Evolutionary conservation across 35 echinoderm and acorn worm species (phyloP), one percentile per base, ranked within the genome.

Genomic region (Lytechinus pictus): DNA sequence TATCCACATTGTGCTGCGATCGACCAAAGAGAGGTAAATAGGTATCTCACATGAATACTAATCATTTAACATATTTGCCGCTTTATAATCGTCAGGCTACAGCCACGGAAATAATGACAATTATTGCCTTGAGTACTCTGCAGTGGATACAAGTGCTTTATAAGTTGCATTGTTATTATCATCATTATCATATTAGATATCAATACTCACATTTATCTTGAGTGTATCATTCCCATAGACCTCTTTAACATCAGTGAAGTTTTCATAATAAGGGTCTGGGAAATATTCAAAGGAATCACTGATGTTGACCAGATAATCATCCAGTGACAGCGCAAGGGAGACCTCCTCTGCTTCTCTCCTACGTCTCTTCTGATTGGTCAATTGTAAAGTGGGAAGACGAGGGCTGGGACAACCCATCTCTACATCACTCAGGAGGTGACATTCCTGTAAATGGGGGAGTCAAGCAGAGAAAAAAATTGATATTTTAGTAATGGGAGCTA

Each of bases 391-490:
- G 92, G 92, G 55, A 6, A 93, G 92, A 28, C 53, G 28, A 55
- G 92, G 92, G 24, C 92, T 93, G 11, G 92, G 92, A 54, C 92
- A 93, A 55, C 57, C 54, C 92, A 93, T 28, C 53, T 93, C 54
- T 3, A 16, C 28, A 57, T 93, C 92, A 9, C 53, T 57, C 8
- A 54, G 11, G 88, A 54, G 29, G 14, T 21, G 88, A 90, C 88
- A 90, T 2, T 28, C 28, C 88, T 90, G 19, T 79, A 79, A 71
- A n/a, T 16, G 16, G 66, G 7, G 33, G 33, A 44, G 33, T 44
- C 33, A 44, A 2, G 33, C 33, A 44, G n/a, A n/a, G n/a, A 44
- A 44, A 44, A 44, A 44, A 44, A 44, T 44, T n/a, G n/a, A 44
- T 44, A 44, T 44, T 44, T 1, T 44, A 1, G 0, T 44, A 44